A percentile compares a stretch with the other conserved stretches of the same genome.
These are phyloP conservation scores for Lepus europaeus DNA, from an alignment of 2,113 vertebrate species.

Conservation along the genomic window DNA sequence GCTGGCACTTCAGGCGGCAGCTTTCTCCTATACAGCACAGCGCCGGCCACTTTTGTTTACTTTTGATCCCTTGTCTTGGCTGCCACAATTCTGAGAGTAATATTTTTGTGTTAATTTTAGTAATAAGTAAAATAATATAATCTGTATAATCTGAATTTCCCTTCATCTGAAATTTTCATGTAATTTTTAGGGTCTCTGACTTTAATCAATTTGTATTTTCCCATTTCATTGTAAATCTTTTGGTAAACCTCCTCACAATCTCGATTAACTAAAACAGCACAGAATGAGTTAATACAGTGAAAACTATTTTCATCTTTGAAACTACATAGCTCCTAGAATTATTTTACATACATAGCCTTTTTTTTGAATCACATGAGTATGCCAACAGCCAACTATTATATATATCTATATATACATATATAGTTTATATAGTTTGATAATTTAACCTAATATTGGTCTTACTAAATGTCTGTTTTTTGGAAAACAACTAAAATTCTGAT, in stretches of 20 bases:
- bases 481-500: conserved; percentile 76
- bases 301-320: neutral
- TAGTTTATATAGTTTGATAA: too few species aligned
- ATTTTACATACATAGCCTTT: neutral
- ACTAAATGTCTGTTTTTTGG: neutral
- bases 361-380: neutral
- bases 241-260: neutral
- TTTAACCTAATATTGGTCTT: neutral
- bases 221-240: conserved; percentile 10
- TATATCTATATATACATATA: neutral
- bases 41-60: neutral
- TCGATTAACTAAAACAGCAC: neutral
- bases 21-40: too few species aligned
- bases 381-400: neutral
- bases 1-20: too few species aligned
- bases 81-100: neutral
- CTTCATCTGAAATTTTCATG: neutral
- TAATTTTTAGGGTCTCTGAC: neutral
- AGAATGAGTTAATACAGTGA: neutral
- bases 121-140: neutral
- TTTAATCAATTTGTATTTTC: neutral
- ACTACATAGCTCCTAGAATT: neutral
- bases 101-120: conserved; percentile 8
- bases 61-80: neutral
- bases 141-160: neutral